Evolutionary conservation across 2,888 invertebrate species (phyloP), one percentile per base, ranked within the genome.

Genomic region (Metallyticus violacea): DNA sequence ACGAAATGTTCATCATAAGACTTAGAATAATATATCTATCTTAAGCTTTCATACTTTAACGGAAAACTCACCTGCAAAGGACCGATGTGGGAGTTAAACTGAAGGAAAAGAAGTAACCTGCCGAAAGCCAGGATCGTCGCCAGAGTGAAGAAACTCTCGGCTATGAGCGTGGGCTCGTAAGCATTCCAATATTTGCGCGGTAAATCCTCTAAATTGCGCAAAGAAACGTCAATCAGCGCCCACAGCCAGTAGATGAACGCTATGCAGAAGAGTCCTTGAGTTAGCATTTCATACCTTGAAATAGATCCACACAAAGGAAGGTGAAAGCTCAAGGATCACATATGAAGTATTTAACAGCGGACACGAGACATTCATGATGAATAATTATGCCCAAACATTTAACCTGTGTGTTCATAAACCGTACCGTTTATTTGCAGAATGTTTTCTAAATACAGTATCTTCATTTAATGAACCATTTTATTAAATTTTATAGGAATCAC

Each of bases 71-170:
- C 90, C 88, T 91, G 91, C 77, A 95, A 91, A 0, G 95, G 95
- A 81, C 96, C 96, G 87, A 95, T 91, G 90, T 93, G 92, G 90
- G 94, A 94, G 90, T 94, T 94, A 81, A 95, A 91, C 89, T 95
- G 94, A 89, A 94, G 94, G 89, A 95, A 92, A 89, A 94, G 93
- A 91, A 95, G 91, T 40, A 95, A 91, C 89, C 94, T 93, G 89
- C 94, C 93, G 90, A 93, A 95, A 7, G 95, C 94, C 93, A 95
- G 93, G 88, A 95, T 94, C 22, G 94, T 94, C 6, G 95, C 95
- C 15, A 95, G 90, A 80, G 95, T 94, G 90, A 94, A 95, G 81
- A 94, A 93, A 81, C 94, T 94, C 91, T 96, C 96, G 5, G 94
- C 94, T 26, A 95, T 91, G 85, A 96, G 91, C 7, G 94, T 92